Conservation (phyloP, 2,113 vertebrate species). For the Protobothrops flavoviridis region DNA sequence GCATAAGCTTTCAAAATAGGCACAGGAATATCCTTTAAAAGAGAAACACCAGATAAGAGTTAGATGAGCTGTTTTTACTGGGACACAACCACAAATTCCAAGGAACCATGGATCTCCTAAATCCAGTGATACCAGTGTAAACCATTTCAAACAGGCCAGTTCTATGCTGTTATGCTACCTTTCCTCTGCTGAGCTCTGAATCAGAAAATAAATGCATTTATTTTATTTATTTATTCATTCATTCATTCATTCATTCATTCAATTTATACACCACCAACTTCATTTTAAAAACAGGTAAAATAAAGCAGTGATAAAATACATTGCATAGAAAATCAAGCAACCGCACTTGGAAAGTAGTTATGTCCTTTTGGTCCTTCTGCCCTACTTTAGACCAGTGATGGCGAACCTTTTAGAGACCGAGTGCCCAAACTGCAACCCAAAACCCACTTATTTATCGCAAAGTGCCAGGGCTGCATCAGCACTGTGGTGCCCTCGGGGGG, state of each 20-base stretch:
- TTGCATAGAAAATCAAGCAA: not conserved
- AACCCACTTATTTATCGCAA: too few relatives aligned
- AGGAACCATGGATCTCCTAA: not conserved
- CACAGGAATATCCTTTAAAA: slow-evolving; percentile 89
- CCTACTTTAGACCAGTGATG: not conserved
- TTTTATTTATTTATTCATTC: not conserved
- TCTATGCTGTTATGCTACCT: too few relatives aligned
- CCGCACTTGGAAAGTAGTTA: not conserved
- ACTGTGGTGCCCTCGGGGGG: too few relatives aligned
- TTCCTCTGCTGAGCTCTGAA: not conserved
- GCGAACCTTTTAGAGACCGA: too few relatives aligned
- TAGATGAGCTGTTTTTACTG: not conserved
- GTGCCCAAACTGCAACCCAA: too few relatives aligned
- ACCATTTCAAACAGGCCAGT: not conserved
- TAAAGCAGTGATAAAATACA: not conserved
- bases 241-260: not conserved
- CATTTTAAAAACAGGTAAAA: not conserved
- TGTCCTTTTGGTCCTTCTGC: not conserved
- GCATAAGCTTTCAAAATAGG: slow-evolving; percentile 89
- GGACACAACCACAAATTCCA: not conserved
- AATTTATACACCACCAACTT: not conserved
- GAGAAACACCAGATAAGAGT: slow-evolving; percentile 18
- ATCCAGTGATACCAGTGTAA: not conserved
- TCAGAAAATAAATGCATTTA: not conserved
- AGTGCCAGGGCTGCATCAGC: too few relatives aligned